Evolutionary conservation across 2,113 vertebrate species (phyloP).

Genomic region (Aspiorhynchus laticeps): DNA sequence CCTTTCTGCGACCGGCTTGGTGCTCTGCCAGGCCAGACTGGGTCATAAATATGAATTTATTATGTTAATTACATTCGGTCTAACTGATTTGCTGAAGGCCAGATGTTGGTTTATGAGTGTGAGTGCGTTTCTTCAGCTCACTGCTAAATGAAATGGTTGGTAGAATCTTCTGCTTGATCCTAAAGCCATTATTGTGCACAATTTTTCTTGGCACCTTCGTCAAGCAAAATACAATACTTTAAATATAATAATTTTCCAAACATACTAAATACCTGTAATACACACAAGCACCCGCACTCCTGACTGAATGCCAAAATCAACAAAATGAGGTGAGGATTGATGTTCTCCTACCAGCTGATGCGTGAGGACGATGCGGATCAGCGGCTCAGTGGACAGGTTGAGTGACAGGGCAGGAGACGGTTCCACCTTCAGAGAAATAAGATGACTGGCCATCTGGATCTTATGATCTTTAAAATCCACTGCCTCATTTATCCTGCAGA

Average conservation of each 20-base stretch:
- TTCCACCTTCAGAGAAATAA: conserved; percentile 91
- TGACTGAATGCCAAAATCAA: not conserved
- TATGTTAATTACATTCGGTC: not conserved
- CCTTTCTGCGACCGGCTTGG: not conserved
- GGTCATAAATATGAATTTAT: not conserved
- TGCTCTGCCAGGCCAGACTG: not conserved
- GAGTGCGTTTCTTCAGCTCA: not conserved
- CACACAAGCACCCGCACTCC: not conserved
- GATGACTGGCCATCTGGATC: conserved; percentile 83
- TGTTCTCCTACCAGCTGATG: conserved; percentile 84
- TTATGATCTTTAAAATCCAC: conserved; percentile 71
- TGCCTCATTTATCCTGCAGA: conserved; percentile 83
- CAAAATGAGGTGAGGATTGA: not conserved
- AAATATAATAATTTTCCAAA: not conserved
- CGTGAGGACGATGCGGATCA: conserved; percentile 85
- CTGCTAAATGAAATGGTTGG: not conserved
- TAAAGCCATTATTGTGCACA: not conserved
- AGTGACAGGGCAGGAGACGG: conserved; percentile 80
- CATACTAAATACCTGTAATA: not conserved
- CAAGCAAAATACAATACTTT: not conserved
- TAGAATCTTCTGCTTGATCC: not conserved
- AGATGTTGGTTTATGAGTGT: not conserved
- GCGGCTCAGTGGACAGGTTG: conserved; percentile 84
- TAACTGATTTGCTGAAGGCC: not conserved
- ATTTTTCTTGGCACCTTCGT: not conserved